Percentiles rank a stretch among this genome's conserved stretches.
Evolutionary conservation across 2,888 invertebrate species (phyloP).

Genomic region (Caprella mutica): DNA sequence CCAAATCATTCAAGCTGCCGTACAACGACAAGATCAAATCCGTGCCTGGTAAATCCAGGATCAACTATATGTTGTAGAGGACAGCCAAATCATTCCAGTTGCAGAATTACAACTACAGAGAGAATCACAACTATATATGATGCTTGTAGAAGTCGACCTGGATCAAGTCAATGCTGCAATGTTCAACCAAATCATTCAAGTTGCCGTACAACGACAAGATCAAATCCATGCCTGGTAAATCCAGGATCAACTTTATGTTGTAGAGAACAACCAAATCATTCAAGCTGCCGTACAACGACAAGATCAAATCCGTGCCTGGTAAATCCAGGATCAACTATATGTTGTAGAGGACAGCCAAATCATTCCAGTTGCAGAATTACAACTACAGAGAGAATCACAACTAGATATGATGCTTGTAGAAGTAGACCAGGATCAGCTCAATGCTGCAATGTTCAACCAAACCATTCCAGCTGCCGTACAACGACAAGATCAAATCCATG

Average conservation of each 20-base stretch:
- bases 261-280: no score
- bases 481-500: conserved; percentile 9
- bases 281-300: neutral
- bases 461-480: conserved; percentile 8
- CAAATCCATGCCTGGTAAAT: no score
- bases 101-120: conserved; percentile 14
- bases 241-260: no score
- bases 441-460: conserved; percentile 8
- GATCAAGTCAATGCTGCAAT: neutral
- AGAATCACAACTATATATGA: conserved; percentile 7
- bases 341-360: conserved; percentile 34
- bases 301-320: neutral
- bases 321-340: conserved; percentile 1
- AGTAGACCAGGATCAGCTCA: conserved; percentile 9
- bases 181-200: neutral
- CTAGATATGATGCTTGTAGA: conserved; percentile 5
- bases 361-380: conserved; percentile 39
- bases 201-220: neutral
- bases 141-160: neutral
- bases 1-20: conserved; percentile 13
- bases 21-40: conserved; percentile 14
- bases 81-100: conserved; percentile 12
- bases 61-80: conserved; percentile 14
- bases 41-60: conserved; percentile 15
- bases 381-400: conserved; percentile 1